These are phyloP conservation scores for Plectropomus leopardus DNA, from an alignment of 2,113 vertebrate genomes.

Conservation along the genomic window DNA sequence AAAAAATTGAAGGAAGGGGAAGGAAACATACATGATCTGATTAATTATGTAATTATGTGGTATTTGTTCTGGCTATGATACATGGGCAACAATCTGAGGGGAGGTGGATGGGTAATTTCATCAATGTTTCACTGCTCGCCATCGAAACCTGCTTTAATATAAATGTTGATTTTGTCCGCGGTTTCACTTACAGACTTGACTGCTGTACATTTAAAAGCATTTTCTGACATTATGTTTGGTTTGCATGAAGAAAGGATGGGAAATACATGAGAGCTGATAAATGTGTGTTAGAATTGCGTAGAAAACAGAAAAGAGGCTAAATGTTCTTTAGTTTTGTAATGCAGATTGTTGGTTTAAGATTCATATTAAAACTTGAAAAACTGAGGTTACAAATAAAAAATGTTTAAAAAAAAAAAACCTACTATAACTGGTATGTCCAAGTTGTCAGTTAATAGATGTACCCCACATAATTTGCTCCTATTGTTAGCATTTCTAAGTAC, in stretches of 20 bases:
- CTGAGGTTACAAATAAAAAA: too few relatives aligned
- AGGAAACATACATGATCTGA: conserved; percentile 82
- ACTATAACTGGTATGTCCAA: neutral
- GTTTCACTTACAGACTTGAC: conserved; percentile 30
- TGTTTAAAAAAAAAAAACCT: too few relatives aligned
- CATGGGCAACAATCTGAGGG: conserved; percentile 64
- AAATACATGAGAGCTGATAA: neutral
- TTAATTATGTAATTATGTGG: conserved; percentile 82
- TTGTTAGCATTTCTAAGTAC: neutral
- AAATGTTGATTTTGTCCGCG: conserved; percentile 46
- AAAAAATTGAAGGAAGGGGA: conserved; percentile 63
- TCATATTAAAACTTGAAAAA: neutral
- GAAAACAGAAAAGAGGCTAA: neutral
- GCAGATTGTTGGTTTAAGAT: neutral
- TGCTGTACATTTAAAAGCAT: conserved; percentile 9
- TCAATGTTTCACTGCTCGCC: conserved; percentile 66
- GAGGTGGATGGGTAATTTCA: conserved; percentile 71
- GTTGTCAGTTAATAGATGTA: neutral
- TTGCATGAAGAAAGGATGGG: neutral
- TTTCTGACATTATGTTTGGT: neutral
- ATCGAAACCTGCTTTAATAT: conserved; percentile 53
- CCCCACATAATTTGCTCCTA: neutral
- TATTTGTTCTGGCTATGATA: conserved; percentile 79
- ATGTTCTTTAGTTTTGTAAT: neutral
- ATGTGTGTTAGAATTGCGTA: neutral